Conservation (phyloP, 2,113 vertebrate species). For the Pollachius pollachius region DNA sequence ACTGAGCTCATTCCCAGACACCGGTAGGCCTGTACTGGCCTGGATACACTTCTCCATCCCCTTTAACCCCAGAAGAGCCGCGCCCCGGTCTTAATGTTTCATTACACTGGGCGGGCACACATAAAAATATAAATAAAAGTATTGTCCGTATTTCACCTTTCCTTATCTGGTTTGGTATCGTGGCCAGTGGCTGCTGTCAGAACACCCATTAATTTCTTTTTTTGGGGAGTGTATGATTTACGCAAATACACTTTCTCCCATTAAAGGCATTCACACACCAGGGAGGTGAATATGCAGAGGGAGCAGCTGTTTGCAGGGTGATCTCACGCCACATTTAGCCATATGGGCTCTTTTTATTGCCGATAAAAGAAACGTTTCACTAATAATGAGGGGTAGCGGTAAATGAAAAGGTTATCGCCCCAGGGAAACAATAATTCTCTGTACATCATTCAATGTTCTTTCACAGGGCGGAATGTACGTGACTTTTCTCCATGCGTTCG, state of each 20-base stretch:
- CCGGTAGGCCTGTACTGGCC: conserved; percentile 26
- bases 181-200: not conserved
- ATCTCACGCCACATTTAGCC: not conserved
- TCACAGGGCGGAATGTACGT: too few species aligned
- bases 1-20: conserved; percentile 48
- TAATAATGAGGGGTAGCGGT: too few species aligned
- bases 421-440: too few species aligned
- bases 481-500: too few species aligned
- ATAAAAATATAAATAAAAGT: conserved; percentile 13
- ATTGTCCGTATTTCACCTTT: not conserved
- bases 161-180: not conserved
- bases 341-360: too few species aligned
- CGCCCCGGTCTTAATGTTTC: not conserved
- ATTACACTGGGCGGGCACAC: conserved; percentile 19
- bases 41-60: conserved; percentile 19
- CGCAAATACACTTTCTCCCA: conserved; percentile 8
- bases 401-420: too few species aligned
- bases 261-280: conserved; percentile 10
- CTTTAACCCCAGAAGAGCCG: conserved; percentile 10
- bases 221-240: conserved; percentile 10
- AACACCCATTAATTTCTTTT: conserved; percentile 24
- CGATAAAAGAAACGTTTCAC: too few species aligned
- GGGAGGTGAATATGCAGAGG: not conserved
- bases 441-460: too few species aligned
- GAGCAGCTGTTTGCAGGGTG: conserved; percentile 4